Evolutionary conservation across 2,888 invertebrate species (phyloP), one percentile per base, ranked within the genome.

Genomic region (Diplolepis rosae): DNA sequence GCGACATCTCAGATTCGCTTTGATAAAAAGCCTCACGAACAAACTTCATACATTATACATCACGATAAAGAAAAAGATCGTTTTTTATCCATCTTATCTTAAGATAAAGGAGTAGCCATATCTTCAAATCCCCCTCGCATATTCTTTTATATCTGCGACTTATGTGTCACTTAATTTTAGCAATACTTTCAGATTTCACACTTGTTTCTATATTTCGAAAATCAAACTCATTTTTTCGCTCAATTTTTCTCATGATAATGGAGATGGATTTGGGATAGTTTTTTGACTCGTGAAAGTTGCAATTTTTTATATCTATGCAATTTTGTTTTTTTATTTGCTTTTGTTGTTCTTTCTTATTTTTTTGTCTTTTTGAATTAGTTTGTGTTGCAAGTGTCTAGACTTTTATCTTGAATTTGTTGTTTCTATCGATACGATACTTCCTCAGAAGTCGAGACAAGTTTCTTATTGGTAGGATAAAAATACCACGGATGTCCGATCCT

Each of bases 401-500:
- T 11, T 45, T 45, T 18, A 18, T 42, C 15, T 45, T 9, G 2
- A 2, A 18, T 45, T 45, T 45, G 45, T 45, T 45, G 45, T 45
- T 45, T 18, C 45, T 18, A 18, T 18, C 50, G 27, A 56, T 52
- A 65, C 56, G 28, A 24, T 68, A 65, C 69, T 75, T 72, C 69
- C 51, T 66, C 24, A 68, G 65, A 67, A 66, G 56, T 45, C 70
- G 52, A 52, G 27, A 28, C 27, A 52, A 27, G 66, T 71, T 72
- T 72, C 72, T 72, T 75, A 75, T 75, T 75, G 70, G 75, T 68
- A 75, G 69, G 66, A 69, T 71, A 69, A 65, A 65, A 65, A 50
- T 67, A 71, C 70, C 67, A 61, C 73, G 75, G 73, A 75, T 66
- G 69, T 73, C 73, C 75, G 75, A 75, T 75, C 69, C 72, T 69